Evolutionary conservation across 1,140 invertebrate genomes (phyloP), one percentile per base, ranked within the genome.

Genomic region (Hylyphantes graminicola): DNA sequence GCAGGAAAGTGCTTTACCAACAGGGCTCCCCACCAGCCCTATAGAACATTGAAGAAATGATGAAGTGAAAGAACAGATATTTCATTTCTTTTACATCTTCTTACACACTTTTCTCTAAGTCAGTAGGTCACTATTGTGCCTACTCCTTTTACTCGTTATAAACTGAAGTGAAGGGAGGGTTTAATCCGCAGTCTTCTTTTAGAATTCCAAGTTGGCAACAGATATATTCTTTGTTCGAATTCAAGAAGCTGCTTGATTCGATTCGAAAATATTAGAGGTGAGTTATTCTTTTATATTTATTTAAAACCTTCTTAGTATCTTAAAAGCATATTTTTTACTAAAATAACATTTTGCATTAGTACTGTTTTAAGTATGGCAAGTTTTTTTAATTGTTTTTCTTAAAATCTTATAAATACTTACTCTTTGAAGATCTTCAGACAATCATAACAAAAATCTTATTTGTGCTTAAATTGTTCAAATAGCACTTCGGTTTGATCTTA

Each of bases 41-140:
- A 35, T 35, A 35, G 35, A 35, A 35, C 35, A 35, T 35, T 35
- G 35, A 35, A 35, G 35, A 35, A 35, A 35, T 35, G 35, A 35
- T 35, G 35, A 35, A 35, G 35, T 2, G 35, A 35, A n/a, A 35
- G 35, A 35, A 35, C 35, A 35, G 35, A 35, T 35, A 35, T 35
- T 35, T 35, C 1, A 35, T 35, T 35, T 35, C 35, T 35, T 35
- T 35, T 35, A 1, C 35, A 35, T 35, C 35, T 35, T 35, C 35
- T 35, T 35, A 35, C 35, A 5, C 35, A 35, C 35, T 35, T 67
- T 19, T 78, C 57, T 65, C 63, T 78, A 53, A 78, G 75, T 78
- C 75, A 78, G 75, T 78, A 78, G 75, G 75, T 78, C 75, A 78
- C 19, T 35, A 54, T 15, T 8, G 35, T 35, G 75, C 75, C 75